Evolutionary conservation across 23 tunicate genomes (phyloP), one percentile per base, ranked within the genome.

Genomic region (Halocynthia roretzi): DNA sequence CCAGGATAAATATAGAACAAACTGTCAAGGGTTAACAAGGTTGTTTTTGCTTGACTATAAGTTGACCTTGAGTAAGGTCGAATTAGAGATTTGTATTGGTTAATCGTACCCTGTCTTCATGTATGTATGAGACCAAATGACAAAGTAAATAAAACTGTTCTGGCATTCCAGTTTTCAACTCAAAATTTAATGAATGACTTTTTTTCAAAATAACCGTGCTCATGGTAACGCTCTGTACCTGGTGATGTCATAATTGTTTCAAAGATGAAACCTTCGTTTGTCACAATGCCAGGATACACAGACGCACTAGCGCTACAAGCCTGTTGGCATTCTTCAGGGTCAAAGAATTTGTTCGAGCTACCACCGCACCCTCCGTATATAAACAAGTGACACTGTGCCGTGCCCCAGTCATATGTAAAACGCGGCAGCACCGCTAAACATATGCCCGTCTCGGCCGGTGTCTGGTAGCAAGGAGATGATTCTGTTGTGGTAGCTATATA

Each of bases 341-440:
- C 71, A 10, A 68, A 64, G 61, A 92, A 92, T 19, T 68, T 78
- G 78, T 92, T 92, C 19, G 52, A 81, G 62, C 71, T 82, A 11
- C 76, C 81, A 2, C 80, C 80, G 68, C 98, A 92, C 60, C 98
- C 98, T 0, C 84, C 87, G 61, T 82, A 92, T 6, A 84, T 60
- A 61, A 92, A 92, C 72, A 82, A 56, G 40, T 91, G 81, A 75
- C 98, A 92, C 44, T 71, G 76, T 40, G 61, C 66, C 48, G 87
- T 82, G 9, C 62, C 72, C 8, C 14, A 8, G 76, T 92, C 85
- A 74, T 70, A 92, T 69, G 70, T 77, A 68, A 83, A 92, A 51
- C 86, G 83, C 48, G 83, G 77, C 7, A 77, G 56, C 7, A 19
- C 14, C 6, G 76, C 81, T 52, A 56, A 68, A 81, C 97, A 85